phyloP scores from a whole-genome alignment of 2,113 vertebrate species.

The Psittacara wagleri region DNA sequence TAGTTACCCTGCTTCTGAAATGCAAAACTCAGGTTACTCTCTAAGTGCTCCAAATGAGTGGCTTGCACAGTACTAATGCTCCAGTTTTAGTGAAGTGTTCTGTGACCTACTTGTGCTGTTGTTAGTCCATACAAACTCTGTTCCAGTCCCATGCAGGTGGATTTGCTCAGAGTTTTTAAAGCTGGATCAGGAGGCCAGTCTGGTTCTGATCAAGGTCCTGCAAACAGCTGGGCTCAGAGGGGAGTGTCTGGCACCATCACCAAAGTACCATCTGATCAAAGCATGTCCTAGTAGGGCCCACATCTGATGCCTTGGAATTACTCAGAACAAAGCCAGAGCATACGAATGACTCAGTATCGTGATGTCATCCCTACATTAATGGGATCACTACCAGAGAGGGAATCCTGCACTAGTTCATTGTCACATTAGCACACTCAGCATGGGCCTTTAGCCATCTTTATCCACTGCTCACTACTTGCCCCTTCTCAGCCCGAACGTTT shows the following conservation, averaged over 20 bases:
- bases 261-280: neutral
- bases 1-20: neutral
- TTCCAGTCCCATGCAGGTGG: neutral
- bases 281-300: neutral
- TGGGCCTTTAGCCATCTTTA: neutral
- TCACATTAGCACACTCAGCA: neutral
- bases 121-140: neutral
- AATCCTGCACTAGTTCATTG: neutral
- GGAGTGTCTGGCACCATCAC: neutral
- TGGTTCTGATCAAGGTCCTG: neutral
- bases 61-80: neutral
- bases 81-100: neutral
- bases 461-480: neutral
- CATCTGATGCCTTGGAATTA: neutral
- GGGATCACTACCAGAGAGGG: neutral
- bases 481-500: neutral
- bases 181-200: neutral
- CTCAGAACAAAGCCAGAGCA: neutral
- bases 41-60: neutral
- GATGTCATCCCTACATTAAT: neutral
- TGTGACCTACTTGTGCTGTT: neutral
- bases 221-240: neutral
- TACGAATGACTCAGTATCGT: neutral
- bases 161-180: neutral
- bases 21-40: neutral